phyloP scores from a whole-genome alignment of 2,888 invertebrate species.

The Leucoptera coffeella region DNA sequence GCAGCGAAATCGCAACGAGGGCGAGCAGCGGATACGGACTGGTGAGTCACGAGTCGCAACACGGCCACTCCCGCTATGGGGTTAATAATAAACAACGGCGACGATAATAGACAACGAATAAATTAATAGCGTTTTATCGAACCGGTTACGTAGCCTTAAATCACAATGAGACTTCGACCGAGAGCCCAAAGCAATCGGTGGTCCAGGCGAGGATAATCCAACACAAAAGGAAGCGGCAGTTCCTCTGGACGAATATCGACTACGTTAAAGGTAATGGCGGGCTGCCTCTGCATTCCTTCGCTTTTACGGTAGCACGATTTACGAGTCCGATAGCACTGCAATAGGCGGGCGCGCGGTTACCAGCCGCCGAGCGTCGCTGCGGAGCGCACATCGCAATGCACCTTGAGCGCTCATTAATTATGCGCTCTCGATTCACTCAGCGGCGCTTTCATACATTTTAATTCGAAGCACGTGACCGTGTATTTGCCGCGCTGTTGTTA shows the following conservation, averaged over 20 bases:
- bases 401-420: too few species aligned
- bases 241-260: slow-evolving; percentile 41
- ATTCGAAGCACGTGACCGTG: slow-evolving; percentile 1
- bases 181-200: slow-evolving; percentile 25
- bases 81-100: slow-evolving; percentile 20
- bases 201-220: slow-evolving; percentile 39
- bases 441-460: too few species aligned
- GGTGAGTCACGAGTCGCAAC: slow-evolving; percentile 1
- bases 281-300: slow-evolving; percentile 27
- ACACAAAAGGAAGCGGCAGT: too few species aligned
- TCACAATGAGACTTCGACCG: slow-evolving; percentile 21
- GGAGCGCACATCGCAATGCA: too few species aligned
- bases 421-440: too few species aligned
- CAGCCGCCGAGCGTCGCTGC: too few species aligned
- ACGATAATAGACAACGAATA: too few species aligned
- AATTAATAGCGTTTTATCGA: slow-evolving; percentile 24
- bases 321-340: slow-evolving; percentile 37
- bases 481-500: too few species aligned
- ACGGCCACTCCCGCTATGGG: slow-evolving; percentile 12
- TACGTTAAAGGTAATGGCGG: slow-evolving; percentile 32
- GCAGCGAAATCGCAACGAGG: too few species aligned
- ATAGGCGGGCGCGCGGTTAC: too few species aligned
- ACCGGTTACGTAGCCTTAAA: slow-evolving; percentile 19
- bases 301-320: slow-evolving; percentile 34
- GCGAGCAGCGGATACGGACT: slow-evolving; percentile 12